Evolutionary conservation across 2,797 vertebrate genomes (phyloP).

Genomic region (Pseudocheirus occidentalis): DNA sequence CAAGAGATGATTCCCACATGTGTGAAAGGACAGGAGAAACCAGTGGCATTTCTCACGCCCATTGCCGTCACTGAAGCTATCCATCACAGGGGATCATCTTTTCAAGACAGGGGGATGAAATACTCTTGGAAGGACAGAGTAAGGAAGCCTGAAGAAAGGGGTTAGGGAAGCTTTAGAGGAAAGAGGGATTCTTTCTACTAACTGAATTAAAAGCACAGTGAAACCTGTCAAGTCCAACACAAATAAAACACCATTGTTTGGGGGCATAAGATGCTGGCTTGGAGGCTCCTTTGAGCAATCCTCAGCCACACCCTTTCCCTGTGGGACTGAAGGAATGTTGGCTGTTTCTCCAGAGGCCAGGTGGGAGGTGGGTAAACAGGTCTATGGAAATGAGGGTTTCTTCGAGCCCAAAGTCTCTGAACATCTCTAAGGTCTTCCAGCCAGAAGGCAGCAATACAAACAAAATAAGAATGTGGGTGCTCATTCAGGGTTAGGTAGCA

Average conservation of each 20-base stretch:
- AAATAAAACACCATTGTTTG: constrained; percentile 79
- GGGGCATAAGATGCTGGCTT: constrained; percentile 73
- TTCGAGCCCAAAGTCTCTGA: constrained; percentile 63
- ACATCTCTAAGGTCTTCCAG: constrained; percentile 50
- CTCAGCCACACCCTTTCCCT: constrained; percentile 66
- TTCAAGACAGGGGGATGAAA: not conserved
- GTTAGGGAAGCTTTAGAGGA: not conserved
- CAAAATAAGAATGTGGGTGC: not conserved
- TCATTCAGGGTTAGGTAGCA: constrained; percentile 1
- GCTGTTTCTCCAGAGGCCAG: constrained; percentile 64
- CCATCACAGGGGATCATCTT: constrained; percentile 37
- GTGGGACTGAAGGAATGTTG: constrained; percentile 77
- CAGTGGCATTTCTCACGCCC: constrained; percentile 66
- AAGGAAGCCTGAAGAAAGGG: not conserved
- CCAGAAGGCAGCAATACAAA: constrained; percentile 20
- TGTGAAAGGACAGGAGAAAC: constrained; percentile 61
- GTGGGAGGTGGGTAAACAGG: constrained; percentile 79
- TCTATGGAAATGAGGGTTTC: constrained; percentile 65
- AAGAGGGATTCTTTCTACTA: constrained; percentile 64
- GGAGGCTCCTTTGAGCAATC: constrained; percentile 77
- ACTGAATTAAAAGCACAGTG: constrained; percentile 70
- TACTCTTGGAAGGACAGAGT: not conserved
- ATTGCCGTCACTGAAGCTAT: constrained; percentile 43
- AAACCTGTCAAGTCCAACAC: constrained; percentile 73
- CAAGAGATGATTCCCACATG: constrained; percentile 73